Base-by-base conservation (phyloP, 2,113 vertebrate genomes). In the Ochotona princeps region DNA sequence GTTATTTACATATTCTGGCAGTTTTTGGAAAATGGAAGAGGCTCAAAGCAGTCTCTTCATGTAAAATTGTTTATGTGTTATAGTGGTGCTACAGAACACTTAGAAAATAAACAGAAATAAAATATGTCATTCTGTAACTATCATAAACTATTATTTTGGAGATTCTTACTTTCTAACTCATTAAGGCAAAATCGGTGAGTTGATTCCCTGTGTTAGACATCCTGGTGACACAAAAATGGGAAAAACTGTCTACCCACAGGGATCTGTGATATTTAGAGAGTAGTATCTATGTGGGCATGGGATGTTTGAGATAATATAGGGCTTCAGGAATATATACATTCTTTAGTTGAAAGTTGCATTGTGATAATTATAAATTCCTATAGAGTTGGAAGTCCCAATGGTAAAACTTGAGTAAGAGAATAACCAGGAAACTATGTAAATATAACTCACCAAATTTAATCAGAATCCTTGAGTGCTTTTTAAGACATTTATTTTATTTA, bases 101-200 rank as follows among this genome's bases (percentile, higher is more conserved):
- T 83, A 30, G 7, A 80, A 92, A 92, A 65, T 87, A 86, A 84
- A 67, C 12, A 63, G 65, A 47, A 86, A 86, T 87, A 85, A 82
- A 87, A 82, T 67, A 57, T 9, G 5, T 93, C 32, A 72, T 85
- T 90, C 8, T 85, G 74, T 32, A 12, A 69, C 8, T 73, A 18
- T 81, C 30, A 67, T 86, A 69, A 81, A 57, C 14, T 80, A 69
- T n/a, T 49, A 66, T 86, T 79, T 49, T 1, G 14, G 11, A 17
- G n/a, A 12, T 12, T 82, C 65, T n/a, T 70, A 5, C 17, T 83
- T 92, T 92, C 17, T 1, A 83, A 35, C 38, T 84, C 30, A 79
- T 67, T 78, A 80, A 35, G 51, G 17, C 38, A 32, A 78, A 69
- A 76, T 26, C 47, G 26, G 15, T 75, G 25, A 15, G 9, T 44